Evolutionary conservation across 2,797 vertebrate genomes (phyloP).

Genomic region (Anguilla megastoma): DNA sequence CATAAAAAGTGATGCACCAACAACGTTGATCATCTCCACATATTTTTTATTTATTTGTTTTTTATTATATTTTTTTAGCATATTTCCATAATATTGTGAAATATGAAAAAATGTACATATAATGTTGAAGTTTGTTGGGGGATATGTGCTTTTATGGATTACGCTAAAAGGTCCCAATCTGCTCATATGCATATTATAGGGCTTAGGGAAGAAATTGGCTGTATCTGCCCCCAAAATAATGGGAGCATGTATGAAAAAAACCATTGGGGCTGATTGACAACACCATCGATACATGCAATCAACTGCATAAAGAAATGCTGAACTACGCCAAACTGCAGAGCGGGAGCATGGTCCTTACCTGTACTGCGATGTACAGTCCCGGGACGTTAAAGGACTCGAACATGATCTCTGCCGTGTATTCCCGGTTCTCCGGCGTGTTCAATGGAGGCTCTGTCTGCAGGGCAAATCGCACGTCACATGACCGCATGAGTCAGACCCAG

Average conservation of each 20-base stretch:
- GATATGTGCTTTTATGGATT: background rate
- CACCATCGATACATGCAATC: no score
- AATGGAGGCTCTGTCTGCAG: slow-evolving; percentile 84
- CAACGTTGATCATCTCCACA: no score
- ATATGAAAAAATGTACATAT: background rate
- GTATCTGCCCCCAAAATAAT: no score
- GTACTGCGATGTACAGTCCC: slow-evolving; percentile 88
- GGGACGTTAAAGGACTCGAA: slow-evolving; percentile 91
- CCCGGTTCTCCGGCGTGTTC: slow-evolving; percentile 89
- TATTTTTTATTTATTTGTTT: no score
- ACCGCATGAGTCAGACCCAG: background rate
- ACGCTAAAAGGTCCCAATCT: background rate
- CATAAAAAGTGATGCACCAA: no score
- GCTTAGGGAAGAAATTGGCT: background rate
- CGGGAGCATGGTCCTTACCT: slow-evolving; percentile 68
- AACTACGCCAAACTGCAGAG: background rate
- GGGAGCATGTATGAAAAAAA: no score
- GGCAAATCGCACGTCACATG: background rate
- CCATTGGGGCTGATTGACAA: no score
- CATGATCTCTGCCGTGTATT: slow-evolving; percentile 93
- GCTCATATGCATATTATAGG: background rate
- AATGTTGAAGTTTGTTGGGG: background rate
- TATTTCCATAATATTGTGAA: background rate
- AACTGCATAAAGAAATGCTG: background rate
- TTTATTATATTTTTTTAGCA: no score